Base-by-base conservation (phyloP, 2,797 vertebrate genomes). In the Onychomys torridus region DNA sequence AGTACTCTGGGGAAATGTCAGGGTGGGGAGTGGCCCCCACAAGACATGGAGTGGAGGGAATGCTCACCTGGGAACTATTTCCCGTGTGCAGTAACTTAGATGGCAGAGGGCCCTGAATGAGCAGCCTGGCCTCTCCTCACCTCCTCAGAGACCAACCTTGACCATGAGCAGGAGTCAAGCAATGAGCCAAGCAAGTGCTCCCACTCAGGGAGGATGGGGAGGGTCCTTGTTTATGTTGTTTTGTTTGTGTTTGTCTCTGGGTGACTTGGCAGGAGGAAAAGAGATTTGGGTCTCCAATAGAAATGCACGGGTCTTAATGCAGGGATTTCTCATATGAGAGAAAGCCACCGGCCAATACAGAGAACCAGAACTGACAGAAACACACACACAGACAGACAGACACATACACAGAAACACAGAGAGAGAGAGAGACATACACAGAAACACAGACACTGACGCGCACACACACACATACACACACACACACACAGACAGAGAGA, bases 261-360 rank as follows among this genome's bases (percentile, higher is more conserved):
- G 17, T 37, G 67, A 71, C n/a, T 71, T 71, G 8, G 17, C 0
- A 37, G 67, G 21, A 37, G 34, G 12, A n/a, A 21, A 71, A 71
- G 37, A 9, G n/a, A 40, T 73, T 37, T 4, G 32, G 29, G 69
- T 40, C 69, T n/a, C n/a, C 8, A 40, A 37, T 0, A 67, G 37
- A 21, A 40, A 0, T n/a, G 19, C 69, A 37, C 21, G 23, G 2
- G 37, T 73, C 21, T 40, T 73, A 73, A 71, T 1, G 4, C 69
- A 71, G n/a, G 67, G n/a, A 10, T 1, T 37, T 71, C n/a, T 37
- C 69, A 37, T 7, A 73, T 21, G 4, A 40, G 19, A 40, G 69
- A 40, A 73, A 23, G 4, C 9, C 9, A 34, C 21, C 11, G 2
- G 0, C 23, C 69, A 73, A 73, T 73, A 32, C 9, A 73, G 19